Percentiles rank a stretch among this genome's conserved stretches.
phyloP scores from a whole-genome alignment of 2,113 vertebrate species.

The Prunella himalayana region DNA sequence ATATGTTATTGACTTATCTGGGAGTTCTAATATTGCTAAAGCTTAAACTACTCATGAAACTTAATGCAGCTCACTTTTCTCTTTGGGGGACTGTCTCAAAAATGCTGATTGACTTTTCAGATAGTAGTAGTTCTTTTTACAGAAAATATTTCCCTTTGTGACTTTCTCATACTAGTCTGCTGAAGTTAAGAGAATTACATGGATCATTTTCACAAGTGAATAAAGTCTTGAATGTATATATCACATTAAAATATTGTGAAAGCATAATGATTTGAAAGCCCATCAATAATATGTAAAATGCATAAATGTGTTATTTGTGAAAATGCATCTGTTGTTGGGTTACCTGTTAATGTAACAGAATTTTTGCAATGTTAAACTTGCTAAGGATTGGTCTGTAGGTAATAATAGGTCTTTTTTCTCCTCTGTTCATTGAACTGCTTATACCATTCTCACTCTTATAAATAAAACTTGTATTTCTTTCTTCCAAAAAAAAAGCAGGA shows the following conservation, averaged over 20 bases:
- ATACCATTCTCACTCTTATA: conserved; percentile 11
- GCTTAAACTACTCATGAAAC: conserved; percentile 27
- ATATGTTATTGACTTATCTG: conserved; percentile 21
- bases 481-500: conserved; percentile 47
- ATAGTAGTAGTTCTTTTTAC: background rate
- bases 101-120: background rate
- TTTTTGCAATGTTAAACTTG: conserved; percentile 38
- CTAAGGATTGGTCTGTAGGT: conserved; percentile 31
- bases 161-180: background rate
- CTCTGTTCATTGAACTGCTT: conserved; percentile 42
- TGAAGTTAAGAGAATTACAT: background rate
- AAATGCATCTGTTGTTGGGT: conserved; percentile 30
- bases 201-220: conserved; percentile 17
- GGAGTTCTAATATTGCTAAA: conserved; percentile 49
- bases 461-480: conserved; percentile 58
- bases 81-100: background rate
- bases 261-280: conserved; percentile 1
- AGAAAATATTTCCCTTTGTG: background rate
- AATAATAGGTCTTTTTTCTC: conserved; percentile 14
- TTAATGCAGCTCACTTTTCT: background rate
- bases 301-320: conserved; percentile 40
- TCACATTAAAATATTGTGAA: conserved; percentile 4
- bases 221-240: background rate
- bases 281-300: background rate
- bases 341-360: conserved; percentile 33